Base-by-base conservation (phyloP, 2,888 invertebrate genomes). In the Toxonevra muliebris region DNA sequence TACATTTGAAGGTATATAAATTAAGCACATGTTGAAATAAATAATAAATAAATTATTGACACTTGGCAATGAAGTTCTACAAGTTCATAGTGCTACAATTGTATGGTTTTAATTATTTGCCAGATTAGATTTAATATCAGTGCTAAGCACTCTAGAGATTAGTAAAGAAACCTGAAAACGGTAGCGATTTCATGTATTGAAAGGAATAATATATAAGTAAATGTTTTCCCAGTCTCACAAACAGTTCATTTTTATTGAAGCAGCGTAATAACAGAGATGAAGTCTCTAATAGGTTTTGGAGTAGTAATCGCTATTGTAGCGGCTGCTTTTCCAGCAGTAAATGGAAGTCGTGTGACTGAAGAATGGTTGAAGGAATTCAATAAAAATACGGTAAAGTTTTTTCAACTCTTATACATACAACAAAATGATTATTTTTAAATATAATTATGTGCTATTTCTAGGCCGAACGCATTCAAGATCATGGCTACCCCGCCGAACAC, bases 381-480 rank as follows among this genome's bases (percentile, higher is more conserved):
- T 1, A 57, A 50, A 40, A 64, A 45, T 17, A 64, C 64, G 1
- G 64, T 64, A 50, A 58, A 17, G 2, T 15, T 13, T 10, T 15
- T 12, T 15, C 48, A 48, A 48, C 5, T 48, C 15, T 48, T 5
- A 1, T 30, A 8, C 13, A 30, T 58, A 4, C 30, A 11, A 8
- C 7, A 9, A 15, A n/a, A n/a, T 57, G 8, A 12, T 58, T 57
- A 19, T 59, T 13, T 45, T 3, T 11, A 19, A 60, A 43, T 43
- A 45, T 45, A 19, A 7, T 3, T 20, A 45, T 42, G 15, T 58
- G 19, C 8, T 7, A n/a, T 54, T 5, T 50, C 17, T 55, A 65
- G 65, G 65, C 50, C 19, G 65, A 65, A 40, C 65, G 65, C 9
- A 45, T 60, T 42, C 45, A 7, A 12, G 52, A 48, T 1, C 54